Evolutionary conservation across 2,888 invertebrate genomes (phyloP), one percentile per base, ranked within the genome.

Genomic region (Andricus curvator): DNA sequence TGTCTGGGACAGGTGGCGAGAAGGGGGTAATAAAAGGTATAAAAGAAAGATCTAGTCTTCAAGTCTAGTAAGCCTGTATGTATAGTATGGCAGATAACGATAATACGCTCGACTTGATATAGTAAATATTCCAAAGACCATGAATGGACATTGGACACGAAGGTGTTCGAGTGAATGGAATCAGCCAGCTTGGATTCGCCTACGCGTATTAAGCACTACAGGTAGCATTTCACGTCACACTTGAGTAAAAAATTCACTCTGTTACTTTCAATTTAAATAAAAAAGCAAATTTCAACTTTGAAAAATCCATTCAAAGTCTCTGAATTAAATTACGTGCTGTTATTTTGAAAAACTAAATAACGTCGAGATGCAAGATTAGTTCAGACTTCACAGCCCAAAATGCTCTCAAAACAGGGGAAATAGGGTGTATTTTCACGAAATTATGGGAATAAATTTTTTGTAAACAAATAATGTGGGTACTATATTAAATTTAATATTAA

Each of bases 91-190:
- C 22, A 60, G 67, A 70, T 29, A 70, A 70, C 25, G 6, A 70
- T 51, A 74, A 51, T 51, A 48, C 51, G 33, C n/a, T 74, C 51
- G 51, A 74, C 74, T 70, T 48, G 29, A 51, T 33, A 56, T 74
- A 74, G 56, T 74, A 33, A 51, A 33, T 51, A 84, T 81, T 79
- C 84, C 76, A 83, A 88, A 85, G 85, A 88, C 89, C 89, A 89
- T 89, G 90, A 90, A 90, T 90, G 90, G 90, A 51, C 15, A 48
- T 48, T 17, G n/a, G 66, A 83, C 87, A 89, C 84, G 87, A 85
- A 88, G 88, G 88, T 86, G 89, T 87, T 78, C 86, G 86, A 87
- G 89, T 90, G 90, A 90, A 90, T 90, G 90, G 89, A 87, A 86
- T 74, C 56, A 74, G 25, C 33, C 29, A 74, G 82, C 82, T 84